A percentile compares a stretch with the other conserved stretches of the same genome.
These are phyloP conservation scores for Lordiphosa collinella DNA, from an alignment of 1,140 invertebrate species.

Conservation along the genomic window DNA sequence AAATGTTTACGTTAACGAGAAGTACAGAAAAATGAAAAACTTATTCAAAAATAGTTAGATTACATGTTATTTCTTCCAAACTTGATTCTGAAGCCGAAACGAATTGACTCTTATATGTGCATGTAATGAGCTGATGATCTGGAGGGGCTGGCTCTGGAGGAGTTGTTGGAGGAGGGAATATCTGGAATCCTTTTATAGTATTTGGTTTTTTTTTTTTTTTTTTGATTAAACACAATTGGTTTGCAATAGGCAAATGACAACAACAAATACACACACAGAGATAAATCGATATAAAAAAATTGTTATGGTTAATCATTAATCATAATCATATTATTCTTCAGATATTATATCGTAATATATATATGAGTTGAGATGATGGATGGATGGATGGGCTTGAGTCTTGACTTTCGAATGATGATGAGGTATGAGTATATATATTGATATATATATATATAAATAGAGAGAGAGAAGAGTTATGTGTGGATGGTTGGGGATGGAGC, in stretches of 20 bases:
- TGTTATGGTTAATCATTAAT: conserved; percentile 69
- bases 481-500: conserved; percentile 5
- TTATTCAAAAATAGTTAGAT: conserved; percentile 77
- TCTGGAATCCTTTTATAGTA: conserved; percentile 85
- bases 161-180: conserved; percentile 89
- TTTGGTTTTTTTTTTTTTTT: conserved; percentile 29
- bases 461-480: neutral
- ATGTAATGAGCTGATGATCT: conserved; percentile 83
- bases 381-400: conserved; percentile 6
- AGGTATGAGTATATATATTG: conserved; percentile 17
- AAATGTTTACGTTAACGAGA: conserved; percentile 2
- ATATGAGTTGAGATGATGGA: conserved; percentile 14
- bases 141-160: conserved; percentile 90
- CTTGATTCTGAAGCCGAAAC: conserved; percentile 84
- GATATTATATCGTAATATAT: conserved; percentile 19
- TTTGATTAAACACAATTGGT: conserved; percentile 47
- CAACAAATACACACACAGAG: conserved; percentile 76
- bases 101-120: conserved; percentile 80
- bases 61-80: conserved; percentile 84
- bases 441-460: neutral
- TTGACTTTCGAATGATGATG: neutral
- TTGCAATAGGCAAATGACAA: conserved; percentile 71
- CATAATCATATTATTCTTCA: conserved; percentile 33
- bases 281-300: conserved; percentile 70
- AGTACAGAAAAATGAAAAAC: conserved; percentile 61